phyloP scores from a whole-genome alignment of 2,888 invertebrate genomes.

The Colostygia pectinataria region DNA sequence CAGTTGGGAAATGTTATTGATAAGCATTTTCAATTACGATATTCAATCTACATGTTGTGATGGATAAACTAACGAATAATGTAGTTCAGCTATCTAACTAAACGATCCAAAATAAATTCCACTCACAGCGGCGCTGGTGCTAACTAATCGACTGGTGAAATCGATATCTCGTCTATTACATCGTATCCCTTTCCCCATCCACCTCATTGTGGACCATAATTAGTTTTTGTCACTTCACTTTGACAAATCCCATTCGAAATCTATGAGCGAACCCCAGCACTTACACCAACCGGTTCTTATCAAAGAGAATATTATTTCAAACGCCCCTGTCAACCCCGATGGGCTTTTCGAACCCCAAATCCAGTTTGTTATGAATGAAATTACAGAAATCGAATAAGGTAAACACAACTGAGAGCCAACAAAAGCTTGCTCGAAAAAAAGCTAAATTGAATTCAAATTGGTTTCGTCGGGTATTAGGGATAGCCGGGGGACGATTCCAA shows the following conservation, averaged over 20 bases:
- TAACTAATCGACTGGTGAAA: constrained; percentile 45
- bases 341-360: constrained; percentile 80
- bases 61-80: constrained; percentile 3
- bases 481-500: constrained; percentile 74
- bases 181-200: constrained; percentile 54
- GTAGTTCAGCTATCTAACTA: constrained; percentile 23
- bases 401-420: constrained; percentile 82
- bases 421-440: constrained; percentile 81
- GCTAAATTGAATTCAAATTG: constrained; percentile 83
- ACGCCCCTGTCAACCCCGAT: constrained; percentile 81
- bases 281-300: constrained; percentile 77
- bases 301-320: constrained; percentile 83
- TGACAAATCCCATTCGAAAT: constrained; percentile 76
- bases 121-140: constrained; percentile 26
- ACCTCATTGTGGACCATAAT: constrained; percentile 75
- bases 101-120: constrained; percentile 26
- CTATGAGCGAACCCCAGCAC: constrained; percentile 68
- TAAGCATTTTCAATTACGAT: constrained; percentile 1
- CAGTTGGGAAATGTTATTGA: background rate
- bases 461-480: constrained; percentile 81
- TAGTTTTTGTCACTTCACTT: constrained; percentile 82
- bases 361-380: constrained; percentile 84
- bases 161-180: constrained; percentile 57
- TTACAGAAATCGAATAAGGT: constrained; percentile 84
- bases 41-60: constrained; percentile 3